Conservation (phyloP, 2,888 invertebrate species). For the Trissolcus japonicus region DNA sequence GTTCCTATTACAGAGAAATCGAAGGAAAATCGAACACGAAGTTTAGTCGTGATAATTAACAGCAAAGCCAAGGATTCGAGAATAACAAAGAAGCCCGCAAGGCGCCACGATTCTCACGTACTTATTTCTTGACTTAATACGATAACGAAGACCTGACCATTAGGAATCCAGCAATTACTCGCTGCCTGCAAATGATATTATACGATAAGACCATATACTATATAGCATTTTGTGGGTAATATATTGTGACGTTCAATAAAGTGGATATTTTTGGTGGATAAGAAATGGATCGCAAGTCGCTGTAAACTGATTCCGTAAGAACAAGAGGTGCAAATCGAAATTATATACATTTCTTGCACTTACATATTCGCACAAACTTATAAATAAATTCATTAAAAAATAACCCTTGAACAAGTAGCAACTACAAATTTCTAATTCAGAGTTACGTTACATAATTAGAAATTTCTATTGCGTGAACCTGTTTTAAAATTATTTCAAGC, state of each 20-base stretch:
- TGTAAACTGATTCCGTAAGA: no score
- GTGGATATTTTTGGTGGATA: conserved; percentile 1
- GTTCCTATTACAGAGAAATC: conserved; percentile 59
- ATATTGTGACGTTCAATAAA: conserved; percentile 22
- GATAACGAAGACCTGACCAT: conserved; percentile 41
- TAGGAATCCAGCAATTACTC: conserved; percentile 39
- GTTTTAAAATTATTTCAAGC: no score
- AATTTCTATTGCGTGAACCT: no score
- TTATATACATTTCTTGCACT: no score
- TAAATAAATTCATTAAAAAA: no score
- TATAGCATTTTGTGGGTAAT: conserved; percentile 23
- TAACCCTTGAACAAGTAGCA: no score
- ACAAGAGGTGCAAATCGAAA: no score
- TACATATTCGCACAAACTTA: no score
- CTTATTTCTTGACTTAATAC: conserved; percentile 39
- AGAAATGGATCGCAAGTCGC: background rate
- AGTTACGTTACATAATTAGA: no score
- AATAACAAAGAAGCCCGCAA: conserved; percentile 35
- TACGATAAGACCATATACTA: conserved; percentile 31
- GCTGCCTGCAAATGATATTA: conserved; percentile 29
- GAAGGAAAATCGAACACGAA: conserved; percentile 64
- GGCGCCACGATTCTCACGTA: conserved; percentile 44
- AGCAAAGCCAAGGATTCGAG: conserved; percentile 20
- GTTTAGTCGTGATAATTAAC: conserved; percentile 64
- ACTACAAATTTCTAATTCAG: no score